Conservation (phyloP, 35 echinoderm and acorn worm genomes). For the Patiria miniata region DNA sequence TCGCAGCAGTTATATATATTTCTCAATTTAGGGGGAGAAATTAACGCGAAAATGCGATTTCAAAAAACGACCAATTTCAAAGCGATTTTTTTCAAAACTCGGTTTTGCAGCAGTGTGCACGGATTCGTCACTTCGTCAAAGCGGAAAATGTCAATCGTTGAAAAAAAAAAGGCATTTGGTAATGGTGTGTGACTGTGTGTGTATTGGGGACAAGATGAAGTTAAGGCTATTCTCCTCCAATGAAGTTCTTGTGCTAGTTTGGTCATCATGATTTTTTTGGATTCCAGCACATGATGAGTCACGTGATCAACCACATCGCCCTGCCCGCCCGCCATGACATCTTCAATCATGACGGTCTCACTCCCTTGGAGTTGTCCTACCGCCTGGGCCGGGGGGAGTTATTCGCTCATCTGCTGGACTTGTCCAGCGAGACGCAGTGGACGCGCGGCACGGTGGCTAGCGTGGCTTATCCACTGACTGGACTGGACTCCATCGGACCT, state of each 20-base stretch:
- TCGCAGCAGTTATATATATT: too few species aligned
- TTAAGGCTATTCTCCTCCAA: too few species aligned
- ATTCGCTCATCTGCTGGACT: slow-evolving; percentile 73
- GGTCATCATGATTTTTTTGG: slow-evolving; percentile 30
- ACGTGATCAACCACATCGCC: slow-evolving; percentile 71
- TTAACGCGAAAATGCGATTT: too few species aligned
- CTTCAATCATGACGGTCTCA: slow-evolving; percentile 75
- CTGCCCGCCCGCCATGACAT: slow-evolving; percentile 67
- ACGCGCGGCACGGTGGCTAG: slow-evolving; percentile 74
- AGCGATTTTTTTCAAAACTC: too few species aligned
- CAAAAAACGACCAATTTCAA: too few species aligned
- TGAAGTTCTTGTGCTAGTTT: not conserved
- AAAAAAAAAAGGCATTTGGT: too few species aligned
- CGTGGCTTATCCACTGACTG: slow-evolving; percentile 79
- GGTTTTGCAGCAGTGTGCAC: too few species aligned
- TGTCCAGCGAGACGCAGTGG: slow-evolving; percentile 83
- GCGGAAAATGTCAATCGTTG: too few species aligned
- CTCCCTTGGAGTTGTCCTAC: slow-evolving; percentile 81
- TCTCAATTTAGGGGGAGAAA: too few species aligned
- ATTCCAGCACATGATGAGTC: slow-evolving; percentile 74
- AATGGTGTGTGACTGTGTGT: too few species aligned
- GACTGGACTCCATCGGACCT: slow-evolving; percentile 80
- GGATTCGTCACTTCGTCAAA: too few species aligned
- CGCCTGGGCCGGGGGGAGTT: slow-evolving; percentile 77
- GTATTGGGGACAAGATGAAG: too few species aligned